phyloP scores from a whole-genome alignment of 2,888 invertebrate genomes.

The Epinotia brunnichana region DNA sequence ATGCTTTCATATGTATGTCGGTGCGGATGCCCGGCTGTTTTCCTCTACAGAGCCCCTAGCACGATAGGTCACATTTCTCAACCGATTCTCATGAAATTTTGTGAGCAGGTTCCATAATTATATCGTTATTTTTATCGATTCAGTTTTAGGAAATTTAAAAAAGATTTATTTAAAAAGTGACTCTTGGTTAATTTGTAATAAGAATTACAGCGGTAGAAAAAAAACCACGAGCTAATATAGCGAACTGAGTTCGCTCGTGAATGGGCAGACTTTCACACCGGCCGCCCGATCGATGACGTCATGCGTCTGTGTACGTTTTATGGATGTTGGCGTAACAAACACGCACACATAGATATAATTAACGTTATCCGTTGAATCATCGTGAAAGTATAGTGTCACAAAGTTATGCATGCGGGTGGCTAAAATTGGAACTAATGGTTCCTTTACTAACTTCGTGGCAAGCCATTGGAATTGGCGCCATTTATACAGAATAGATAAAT shows the following conservation, averaged over 20 bases:
- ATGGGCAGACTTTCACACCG: slow-evolving; percentile 25
- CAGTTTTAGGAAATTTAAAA: too few relatives aligned
- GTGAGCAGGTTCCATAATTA: too few relatives aligned
- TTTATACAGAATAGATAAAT: slow-evolving; percentile 23
- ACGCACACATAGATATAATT: slow-evolving; percentile 38
- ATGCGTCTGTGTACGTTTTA: slow-evolving; percentile 16
- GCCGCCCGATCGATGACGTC: slow-evolving; percentile 40
- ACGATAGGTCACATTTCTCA: too few relatives aligned
- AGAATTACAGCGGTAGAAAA: neutral
- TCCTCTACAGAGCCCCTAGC: too few relatives aligned
- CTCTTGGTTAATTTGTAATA: too few relatives aligned
- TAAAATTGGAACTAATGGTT: slow-evolving; percentile 29
- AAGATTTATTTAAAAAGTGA: too few relatives aligned
- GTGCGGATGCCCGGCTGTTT: too few relatives aligned
- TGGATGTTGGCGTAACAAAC: slow-evolving; percentile 1
- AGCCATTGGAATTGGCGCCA: slow-evolving; percentile 20
- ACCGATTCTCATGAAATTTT: too few relatives aligned
- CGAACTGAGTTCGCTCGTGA: slow-evolving; percentile 26
- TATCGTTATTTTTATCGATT: too few relatives aligned
- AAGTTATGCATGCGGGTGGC: slow-evolving; percentile 37
- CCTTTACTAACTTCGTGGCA: slow-evolving; percentile 17
- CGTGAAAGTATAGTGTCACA: slow-evolving; percentile 38
- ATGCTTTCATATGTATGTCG: too few relatives aligned
- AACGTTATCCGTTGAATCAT: slow-evolving; percentile 44
- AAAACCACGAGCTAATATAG: neutral